These are phyloP conservation scores for Drosophila mayaguana DNA, from an alignment of 2,888 invertebrate species.

Conservation along the genomic window DNA sequence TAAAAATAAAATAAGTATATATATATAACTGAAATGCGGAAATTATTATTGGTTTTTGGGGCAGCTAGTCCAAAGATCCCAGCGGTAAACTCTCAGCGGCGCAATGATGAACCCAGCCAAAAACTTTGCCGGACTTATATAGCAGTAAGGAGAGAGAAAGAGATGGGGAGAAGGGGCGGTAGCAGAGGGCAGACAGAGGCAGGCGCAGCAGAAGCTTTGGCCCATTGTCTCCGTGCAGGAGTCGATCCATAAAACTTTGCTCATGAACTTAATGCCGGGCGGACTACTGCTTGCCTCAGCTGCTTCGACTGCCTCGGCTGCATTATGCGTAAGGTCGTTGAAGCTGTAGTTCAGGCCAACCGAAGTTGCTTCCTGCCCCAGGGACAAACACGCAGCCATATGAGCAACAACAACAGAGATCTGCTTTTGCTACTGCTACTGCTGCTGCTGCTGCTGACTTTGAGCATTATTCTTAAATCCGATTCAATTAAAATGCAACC, in stretches of 20 bases:
- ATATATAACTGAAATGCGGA: conserved; percentile 44
- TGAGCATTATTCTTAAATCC: conserved; percentile 78
- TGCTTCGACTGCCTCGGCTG: conserved; percentile 34
- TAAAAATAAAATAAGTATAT: conserved; percentile 7
- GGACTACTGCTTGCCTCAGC: conserved; percentile 38
- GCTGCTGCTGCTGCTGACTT: conserved; percentile 61
- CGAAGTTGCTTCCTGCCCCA: conserved; percentile 22
- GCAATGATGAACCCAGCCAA: conserved; percentile 67
- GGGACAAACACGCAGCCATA: conserved; percentile 38
- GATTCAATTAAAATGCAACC: conserved; percentile 78
- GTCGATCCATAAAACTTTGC: conserved; percentile 60
- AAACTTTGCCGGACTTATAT: conserved; percentile 49
- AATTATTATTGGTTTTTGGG: conserved; percentile 78
- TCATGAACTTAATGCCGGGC: conserved; percentile 72
- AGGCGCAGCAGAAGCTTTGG: conserved; percentile 12
- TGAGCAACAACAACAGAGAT: conserved; percentile 21
- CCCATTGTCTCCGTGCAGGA: conserved; percentile 59
- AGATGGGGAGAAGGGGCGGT: neutral
- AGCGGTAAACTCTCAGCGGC: conserved; percentile 71
- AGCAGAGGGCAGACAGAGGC: neutral
- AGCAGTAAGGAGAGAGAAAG: neutral
- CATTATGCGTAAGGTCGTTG: conserved; percentile 52
- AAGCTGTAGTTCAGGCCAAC: conserved; percentile 1
- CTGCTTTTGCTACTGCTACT: conserved; percentile 42
- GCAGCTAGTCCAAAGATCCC: conserved; percentile 66